phyloP scores from a whole-genome alignment of 2,888 invertebrate genomes.

The Epinotia demarniana region DNA sequence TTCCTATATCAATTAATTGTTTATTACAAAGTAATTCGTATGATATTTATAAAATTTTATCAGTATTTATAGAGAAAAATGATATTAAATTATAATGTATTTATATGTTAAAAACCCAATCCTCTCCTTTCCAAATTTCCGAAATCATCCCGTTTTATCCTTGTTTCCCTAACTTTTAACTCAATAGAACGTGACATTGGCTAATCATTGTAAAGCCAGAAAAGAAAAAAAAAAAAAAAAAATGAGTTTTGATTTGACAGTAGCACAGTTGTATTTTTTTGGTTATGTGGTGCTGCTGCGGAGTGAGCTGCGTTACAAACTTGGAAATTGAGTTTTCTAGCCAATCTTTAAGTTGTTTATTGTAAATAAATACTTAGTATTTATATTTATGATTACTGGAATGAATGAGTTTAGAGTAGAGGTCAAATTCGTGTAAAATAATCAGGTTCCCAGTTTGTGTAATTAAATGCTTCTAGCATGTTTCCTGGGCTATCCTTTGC shows the following conservation, averaged over 20 bases:
- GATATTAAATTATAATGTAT: too few species aligned
- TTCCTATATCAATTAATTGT: too few species aligned
- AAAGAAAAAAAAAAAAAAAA: too few species aligned
- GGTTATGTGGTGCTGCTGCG: background rate
- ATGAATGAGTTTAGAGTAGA: background rate
- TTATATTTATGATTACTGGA: background rate
- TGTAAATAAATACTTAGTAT: background rate
- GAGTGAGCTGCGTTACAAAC: background rate
- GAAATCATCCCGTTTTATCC: too few species aligned
- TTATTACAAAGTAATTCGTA: too few species aligned
- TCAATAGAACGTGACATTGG: too few species aligned
- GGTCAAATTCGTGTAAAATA: background rate
- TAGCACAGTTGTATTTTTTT: conserved; percentile 3
- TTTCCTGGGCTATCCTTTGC: background rate
- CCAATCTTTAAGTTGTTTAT: background rate
- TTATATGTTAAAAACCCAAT: too few species aligned
- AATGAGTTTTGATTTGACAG: background rate
- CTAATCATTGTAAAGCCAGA: too few species aligned
- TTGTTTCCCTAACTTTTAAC: too few species aligned
- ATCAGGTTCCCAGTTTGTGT: conserved; percentile 7
- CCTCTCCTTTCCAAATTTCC: too few species aligned
- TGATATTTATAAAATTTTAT: too few species aligned
- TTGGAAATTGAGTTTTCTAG: background rate
- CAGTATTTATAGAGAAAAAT: too few species aligned
- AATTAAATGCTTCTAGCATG: conserved; percentile 6